Percentiles rank a stretch among this genome's conserved stretches.
Evolutionary conservation across 2,797 vertebrate species (phyloP).

Genomic region (Okamejei kenojei): DNA sequence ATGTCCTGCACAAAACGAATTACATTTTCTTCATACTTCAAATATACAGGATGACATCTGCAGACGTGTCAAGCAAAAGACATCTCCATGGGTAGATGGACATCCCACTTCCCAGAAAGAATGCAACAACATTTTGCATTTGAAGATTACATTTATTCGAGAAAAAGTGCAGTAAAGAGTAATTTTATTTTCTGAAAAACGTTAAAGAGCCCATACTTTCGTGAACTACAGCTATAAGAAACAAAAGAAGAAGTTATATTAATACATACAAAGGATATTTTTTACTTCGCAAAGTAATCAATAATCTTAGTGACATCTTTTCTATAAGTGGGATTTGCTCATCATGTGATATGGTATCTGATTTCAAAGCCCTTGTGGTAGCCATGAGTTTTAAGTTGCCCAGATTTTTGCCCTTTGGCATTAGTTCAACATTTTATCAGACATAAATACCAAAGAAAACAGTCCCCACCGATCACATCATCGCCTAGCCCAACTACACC

Average conservation of each 20-base stretch:
- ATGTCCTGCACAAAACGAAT: constrained; percentile 39
- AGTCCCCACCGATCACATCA: not conserved
- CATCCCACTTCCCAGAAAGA: constrained; percentile 1
- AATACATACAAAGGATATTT: not conserved
- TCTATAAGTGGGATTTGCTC: not conserved
- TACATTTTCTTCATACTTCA: constrained; percentile 47
- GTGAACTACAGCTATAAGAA: constrained; percentile 26
- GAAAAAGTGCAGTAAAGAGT: not conserved
- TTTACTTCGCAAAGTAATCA: not conserved
- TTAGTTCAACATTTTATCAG: no score
- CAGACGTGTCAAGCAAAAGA: constrained; percentile 52
- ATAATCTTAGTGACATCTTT: not conserved
- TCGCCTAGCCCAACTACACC: not conserved
- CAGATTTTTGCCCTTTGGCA: not conserved
- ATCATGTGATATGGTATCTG: not conserved
- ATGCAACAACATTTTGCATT: not conserved
- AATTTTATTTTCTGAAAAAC: not conserved
- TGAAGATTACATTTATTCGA: not conserved
- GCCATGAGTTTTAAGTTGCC: not conserved
- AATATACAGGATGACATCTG: constrained; percentile 44
- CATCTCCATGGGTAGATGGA: constrained; percentile 47
- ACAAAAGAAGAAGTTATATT: not conserved
- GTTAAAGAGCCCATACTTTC: not conserved
- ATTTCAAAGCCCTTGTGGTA: not conserved
- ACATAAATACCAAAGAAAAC: not conserved